These are phyloP conservation scores for Octopus bimaculoides DNA, from an alignment of 1,140 invertebrate species.

Conservation along the genomic window DNA sequence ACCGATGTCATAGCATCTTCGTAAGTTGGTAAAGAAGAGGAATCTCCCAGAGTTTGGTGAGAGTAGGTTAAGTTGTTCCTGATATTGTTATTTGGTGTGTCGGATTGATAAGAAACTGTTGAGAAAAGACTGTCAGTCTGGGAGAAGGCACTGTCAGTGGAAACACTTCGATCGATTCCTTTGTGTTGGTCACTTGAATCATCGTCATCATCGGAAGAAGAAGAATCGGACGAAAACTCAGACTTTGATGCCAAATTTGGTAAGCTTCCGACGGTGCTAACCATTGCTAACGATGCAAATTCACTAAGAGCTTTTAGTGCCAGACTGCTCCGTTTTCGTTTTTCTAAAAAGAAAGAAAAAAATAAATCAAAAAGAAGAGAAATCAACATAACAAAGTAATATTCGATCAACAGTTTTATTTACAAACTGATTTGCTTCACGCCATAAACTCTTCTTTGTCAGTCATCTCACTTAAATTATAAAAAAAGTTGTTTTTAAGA, in stretches of 20 bases:
- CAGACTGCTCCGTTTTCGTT: neutral
- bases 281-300: constrained; percentile 2
- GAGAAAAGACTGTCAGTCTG: neutral
- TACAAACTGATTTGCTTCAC: too few relatives aligned
- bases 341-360: neutral
- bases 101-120: neutral
- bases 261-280: constrained; percentile 1
- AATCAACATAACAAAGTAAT: neutral
- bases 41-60: neutral
- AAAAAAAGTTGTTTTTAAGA: too few relatives aligned
- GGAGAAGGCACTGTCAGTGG: neutral
- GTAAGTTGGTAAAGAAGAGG: neutral
- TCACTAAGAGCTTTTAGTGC: constrained; percentile 1
- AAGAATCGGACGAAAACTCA: constrained; percentile 9
- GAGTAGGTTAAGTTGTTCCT: neutral
- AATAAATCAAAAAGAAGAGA: neutral
- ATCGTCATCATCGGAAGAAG: neutral
- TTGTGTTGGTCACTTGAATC: constrained; percentile 1
- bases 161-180: neutral
- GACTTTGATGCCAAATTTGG: neutral
- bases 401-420: too few relatives aligned
- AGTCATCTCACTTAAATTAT: too few relatives aligned
- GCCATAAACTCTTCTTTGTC: too few relatives aligned
- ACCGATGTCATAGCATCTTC: neutral
- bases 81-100: neutral